A percentile compares a stretch with the other conserved stretches of the same genome.
These are phyloP conservation scores for Epinephelus cyanopodus DNA, from an alignment of 2,113 vertebrate genomes.

Conservation along the genomic window DNA sequence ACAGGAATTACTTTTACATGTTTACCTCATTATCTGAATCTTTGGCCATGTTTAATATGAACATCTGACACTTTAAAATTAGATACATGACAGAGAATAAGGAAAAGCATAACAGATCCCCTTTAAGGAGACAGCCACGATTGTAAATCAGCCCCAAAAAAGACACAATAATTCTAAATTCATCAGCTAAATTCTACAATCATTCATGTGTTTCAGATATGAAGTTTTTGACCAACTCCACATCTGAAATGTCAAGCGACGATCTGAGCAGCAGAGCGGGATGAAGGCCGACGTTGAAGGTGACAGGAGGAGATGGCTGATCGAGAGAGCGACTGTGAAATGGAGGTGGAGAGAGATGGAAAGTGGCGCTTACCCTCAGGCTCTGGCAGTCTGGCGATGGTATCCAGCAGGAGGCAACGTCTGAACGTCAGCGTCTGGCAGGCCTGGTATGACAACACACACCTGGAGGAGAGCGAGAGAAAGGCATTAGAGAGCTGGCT, in stretches of 20 bases:
- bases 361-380: slow-evolving; percentile 90
- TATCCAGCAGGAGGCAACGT: slow-evolving; percentile 94
- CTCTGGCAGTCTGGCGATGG: slow-evolving; percentile 90
- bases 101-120: too few relatives aligned
- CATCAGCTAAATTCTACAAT: slow-evolving; percentile 2
- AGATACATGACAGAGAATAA: too few relatives aligned
- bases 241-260: slow-evolving; percentile 27
- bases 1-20: too few relatives aligned
- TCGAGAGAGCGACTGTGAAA: slow-evolving; percentile 50
- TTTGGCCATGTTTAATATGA: too few relatives aligned
- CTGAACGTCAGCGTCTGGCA: slow-evolving; percentile 95
- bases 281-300: slow-evolving; percentile 57
- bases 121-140: background rate
- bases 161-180: background rate
- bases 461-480: slow-evolving; percentile 86
- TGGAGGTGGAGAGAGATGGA: slow-evolving; percentile 62
- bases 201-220: slow-evolving; percentile 7
- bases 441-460: slow-evolving; percentile 95
- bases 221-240: slow-evolving; percentile 3
- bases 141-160: background rate
- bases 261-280: slow-evolving; percentile 34
- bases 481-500: slow-evolving; percentile 60
- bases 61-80: too few relatives aligned
- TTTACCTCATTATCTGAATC: too few relatives aligned
- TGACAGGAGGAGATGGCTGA: slow-evolving; percentile 80